Evolutionary conservation across 92 coral and sea anemone genomes (phyloP), one percentile per base, ranked within the genome.

Genomic region (Micromussa lordhowensis): DNA sequence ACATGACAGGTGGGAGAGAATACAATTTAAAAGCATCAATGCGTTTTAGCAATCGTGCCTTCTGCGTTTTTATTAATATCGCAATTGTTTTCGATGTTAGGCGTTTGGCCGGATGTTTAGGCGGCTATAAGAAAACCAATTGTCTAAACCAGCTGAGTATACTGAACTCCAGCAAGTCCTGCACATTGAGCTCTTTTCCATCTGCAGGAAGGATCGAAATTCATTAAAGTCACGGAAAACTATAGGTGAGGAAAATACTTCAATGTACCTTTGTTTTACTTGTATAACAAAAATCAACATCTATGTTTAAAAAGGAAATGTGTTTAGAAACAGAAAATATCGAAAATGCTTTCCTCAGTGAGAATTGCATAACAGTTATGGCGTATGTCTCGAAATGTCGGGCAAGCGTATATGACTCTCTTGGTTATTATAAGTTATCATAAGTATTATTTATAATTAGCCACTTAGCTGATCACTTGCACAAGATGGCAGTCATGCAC

Each of bases 1-100:
- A 53, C 13, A 0, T 34, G 36, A 35, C 69, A 70, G 79, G 49
- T 83, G 66, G 68, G 35, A 53, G 69, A 69, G 38, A 74, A 36
- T 38, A 58, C 3, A n/a, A n/a, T 61, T 21, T 44, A n/a, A 48
- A 58, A 84, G 44, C 80, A 75, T 76, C 81, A 44, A 44, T 84
- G 81, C 72, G 15, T 28, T 15, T 35, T 57, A 72, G 18, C 81
- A 59, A 15, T 73, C 57, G 14, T 29, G 36, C 58, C 48, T 75
- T 84, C 68, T 84, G 81, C 15, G 10, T 59, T 75, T 54, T 72
- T 30, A 83, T 51, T 35, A 44, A 24, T 4, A 32, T 44, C 49
- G 22, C 70, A 32, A 48, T 71, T 72, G 53, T 31, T 69, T 30
- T 15, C 53, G 12, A 29, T 36, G 30, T 75, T 44, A 35, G 80